Evolutionary conservation across 2,113 vertebrate species (phyloP), one percentile per base, ranked within the genome.

Genomic region (Solea solea): DNA sequence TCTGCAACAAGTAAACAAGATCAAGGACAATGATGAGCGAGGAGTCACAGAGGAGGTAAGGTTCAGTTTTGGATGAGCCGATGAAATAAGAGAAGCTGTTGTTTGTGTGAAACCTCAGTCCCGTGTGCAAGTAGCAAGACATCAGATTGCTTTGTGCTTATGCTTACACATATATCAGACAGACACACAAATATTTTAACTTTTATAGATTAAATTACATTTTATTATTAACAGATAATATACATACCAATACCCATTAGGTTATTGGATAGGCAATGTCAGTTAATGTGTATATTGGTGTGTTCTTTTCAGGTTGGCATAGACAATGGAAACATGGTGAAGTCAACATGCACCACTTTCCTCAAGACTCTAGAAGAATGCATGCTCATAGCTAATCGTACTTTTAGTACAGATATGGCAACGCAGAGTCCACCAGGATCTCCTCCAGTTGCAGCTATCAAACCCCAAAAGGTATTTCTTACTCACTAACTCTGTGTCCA

Each of bases 361-460:
- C 92, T 98, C 78, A 98, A 95, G 90, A 99, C 97, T 16, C 92
- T 99, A 80, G 97, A 99, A 82, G 97, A 98, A 83, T 99, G 97
- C 89, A 99, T 99, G 97, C 95, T 97, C 91, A 97, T 99, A 64
- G 97, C 97, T 81, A 96, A 96, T 60, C 91, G 87, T 61, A 94
- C 96, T 69, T 98, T 99, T 76, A 94, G 88, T 62, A 90, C 96
- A 1, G 95, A 97, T 28, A 85, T 95, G 45, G 3, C 95, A 50
- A 92, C 90, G 41, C 94, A 81, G n/a, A 96, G 92, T 39, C 95
- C 96, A 0, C 95, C 96, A 2, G 95, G 92, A 58, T 97, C 97
- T 46, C 96, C 96, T 1, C 94, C 95, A 68, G 89, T 96, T 69
- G 93, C 95, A 41, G 72, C 94, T 80, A 91, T 95, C 78, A 97